Evolutionary conservation across 64 coral and sea anemone genomes (phyloP).

Genomic region (Actinia tenebrosa): DNA sequence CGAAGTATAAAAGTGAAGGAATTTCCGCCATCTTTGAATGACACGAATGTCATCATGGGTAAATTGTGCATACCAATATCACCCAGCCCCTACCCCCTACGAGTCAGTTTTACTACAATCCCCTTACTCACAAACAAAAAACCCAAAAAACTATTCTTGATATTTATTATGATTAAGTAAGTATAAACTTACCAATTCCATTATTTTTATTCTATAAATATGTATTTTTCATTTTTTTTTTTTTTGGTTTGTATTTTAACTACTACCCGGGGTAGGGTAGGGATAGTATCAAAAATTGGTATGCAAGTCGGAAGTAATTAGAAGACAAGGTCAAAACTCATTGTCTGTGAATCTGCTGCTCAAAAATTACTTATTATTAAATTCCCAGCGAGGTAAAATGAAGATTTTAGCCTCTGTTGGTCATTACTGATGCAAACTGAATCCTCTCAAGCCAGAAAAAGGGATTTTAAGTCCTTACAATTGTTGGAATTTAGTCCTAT

Average conservation of each 20-base stretch:
- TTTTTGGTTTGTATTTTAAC: neutral
- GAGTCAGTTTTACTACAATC: neutral
- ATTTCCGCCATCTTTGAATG: slow-evolving; percentile 15
- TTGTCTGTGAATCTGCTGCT: neutral
- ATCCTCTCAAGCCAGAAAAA: neutral
- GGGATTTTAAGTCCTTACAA: neutral
- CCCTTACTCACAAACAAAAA: neutral
- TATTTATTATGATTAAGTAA: neutral
- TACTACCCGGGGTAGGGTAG: neutral
- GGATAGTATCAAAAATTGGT: neutral
- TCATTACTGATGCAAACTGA: neutral
- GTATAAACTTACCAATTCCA: neutral
- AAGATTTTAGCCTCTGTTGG: neutral
- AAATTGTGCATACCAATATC: neutral
- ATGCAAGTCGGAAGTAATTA: slow-evolving; percentile 20
- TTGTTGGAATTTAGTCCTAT: neutral
- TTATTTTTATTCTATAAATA: neutral
- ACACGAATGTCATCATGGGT: neutral
- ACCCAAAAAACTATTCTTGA: neutral
- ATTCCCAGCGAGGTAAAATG: neutral
- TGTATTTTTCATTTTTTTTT: neutral
- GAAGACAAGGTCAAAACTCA: neutral
- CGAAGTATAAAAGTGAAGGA: neutral
- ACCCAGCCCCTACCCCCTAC: neutral
- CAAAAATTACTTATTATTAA: neutral